phyloP scores from a whole-genome alignment of 1,140 invertebrate genomes.

The Polyergus mexicanus region DNA sequence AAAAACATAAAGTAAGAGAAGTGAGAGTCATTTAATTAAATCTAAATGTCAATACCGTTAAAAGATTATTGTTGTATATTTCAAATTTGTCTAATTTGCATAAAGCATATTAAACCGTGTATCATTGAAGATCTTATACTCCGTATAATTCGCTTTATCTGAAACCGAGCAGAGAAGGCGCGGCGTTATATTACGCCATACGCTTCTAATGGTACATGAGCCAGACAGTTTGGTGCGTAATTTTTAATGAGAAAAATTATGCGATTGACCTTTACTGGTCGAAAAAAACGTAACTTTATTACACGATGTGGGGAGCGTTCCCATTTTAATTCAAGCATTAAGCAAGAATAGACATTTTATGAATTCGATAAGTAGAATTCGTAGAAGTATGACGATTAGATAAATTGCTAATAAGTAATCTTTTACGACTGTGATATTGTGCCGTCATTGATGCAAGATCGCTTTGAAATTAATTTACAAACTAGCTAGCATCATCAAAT shows the following conservation, averaged over 20 bases:
- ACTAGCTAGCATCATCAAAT: not conserved
- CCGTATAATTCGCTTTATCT: constrained; percentile 24
- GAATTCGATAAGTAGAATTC: not conserved
- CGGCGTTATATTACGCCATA: constrained; percentile 50
- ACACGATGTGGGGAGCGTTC: constrained; percentile 36
- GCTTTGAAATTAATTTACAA: not conserved
- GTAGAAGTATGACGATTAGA: constrained; percentile 1
- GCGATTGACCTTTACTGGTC: constrained; percentile 63
- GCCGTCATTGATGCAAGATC: not conserved
- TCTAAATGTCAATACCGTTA: not conserved
- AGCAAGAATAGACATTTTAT: constrained; percentile 29
- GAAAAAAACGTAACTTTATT: constrained; percentile 64
- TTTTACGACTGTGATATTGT: not conserved
- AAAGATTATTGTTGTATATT: not conserved
- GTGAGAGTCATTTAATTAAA: constrained; percentile 14
- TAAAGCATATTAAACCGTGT: not conserved
- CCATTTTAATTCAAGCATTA: constrained; percentile 48
- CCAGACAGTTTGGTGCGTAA: constrained; percentile 63
- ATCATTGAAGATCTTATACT: constrained; percentile 1
- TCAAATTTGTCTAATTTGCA: constrained; percentile 17
- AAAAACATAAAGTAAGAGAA: not conserved
- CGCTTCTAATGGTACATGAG: constrained; percentile 52
- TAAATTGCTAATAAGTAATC: constrained; percentile 21
- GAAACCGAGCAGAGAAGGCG: not conserved
- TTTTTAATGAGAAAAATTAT: constrained; percentile 49